Conservation (phyloP, 2,888 invertebrate genomes). For the Pristionchus arcanus region DNA sequence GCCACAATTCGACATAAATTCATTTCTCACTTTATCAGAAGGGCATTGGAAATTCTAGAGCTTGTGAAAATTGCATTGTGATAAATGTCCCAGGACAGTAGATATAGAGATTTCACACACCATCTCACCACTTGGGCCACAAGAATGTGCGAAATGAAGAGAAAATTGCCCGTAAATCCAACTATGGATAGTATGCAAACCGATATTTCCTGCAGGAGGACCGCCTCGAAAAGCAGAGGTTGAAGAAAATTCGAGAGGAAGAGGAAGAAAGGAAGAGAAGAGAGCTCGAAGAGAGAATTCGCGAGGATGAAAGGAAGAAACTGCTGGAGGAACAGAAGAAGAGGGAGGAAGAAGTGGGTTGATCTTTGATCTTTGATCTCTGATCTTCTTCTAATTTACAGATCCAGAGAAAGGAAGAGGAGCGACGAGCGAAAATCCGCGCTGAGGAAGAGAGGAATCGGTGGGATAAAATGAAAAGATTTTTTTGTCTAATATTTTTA, state of each 20-base stretch:
- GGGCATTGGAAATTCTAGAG: no score
- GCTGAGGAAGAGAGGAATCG: conserved; percentile 42
- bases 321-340: conserved; percentile 43
- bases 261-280: conserved; percentile 36
- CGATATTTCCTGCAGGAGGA: not conserved
- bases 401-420: conserved; percentile 2
- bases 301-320: conserved; percentile 49
- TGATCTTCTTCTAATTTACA: not conserved
- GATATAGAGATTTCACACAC: no score
- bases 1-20: no score
- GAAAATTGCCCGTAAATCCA: no score
- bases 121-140: no score
- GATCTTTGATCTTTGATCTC: not conserved
- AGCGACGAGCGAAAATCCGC: conserved; percentile 12
- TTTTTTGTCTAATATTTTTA: no score
- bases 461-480: no score
- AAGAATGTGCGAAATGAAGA: no score
- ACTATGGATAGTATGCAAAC: no score
- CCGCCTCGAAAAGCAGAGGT: not conserved
- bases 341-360: conserved; percentile 51
- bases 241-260: conserved; percentile 9
- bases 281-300: conserved; percentile 35
- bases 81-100: no score
- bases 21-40: no score
- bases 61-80: no score